These are phyloP conservation scores for Rugalucina vietnamica DNA, from an alignment of 2,888 invertebrate genomes.

Conservation along the genomic window DNA sequence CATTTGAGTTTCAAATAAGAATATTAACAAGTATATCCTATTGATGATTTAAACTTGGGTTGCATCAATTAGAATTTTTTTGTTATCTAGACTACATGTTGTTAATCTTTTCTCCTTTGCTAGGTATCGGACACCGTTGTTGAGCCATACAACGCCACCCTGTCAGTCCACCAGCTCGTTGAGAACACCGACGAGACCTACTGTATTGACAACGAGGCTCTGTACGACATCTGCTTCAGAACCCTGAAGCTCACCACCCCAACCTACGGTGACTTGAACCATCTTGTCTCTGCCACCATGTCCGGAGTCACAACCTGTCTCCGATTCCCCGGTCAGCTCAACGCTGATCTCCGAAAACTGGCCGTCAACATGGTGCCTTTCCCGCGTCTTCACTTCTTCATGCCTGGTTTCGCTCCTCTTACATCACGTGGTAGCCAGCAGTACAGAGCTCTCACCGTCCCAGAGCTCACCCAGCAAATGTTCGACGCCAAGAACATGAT, in stretches of 20 bases:
- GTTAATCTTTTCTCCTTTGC: constrained; percentile 22
- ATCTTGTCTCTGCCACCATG: constrained; percentile 88
- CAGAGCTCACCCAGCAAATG: constrained; percentile 86
- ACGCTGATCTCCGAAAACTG: constrained; percentile 78
- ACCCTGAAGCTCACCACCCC: constrained; percentile 92
- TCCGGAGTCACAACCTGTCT: constrained; percentile 90
- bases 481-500: constrained; percentile 96
- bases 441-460: constrained; percentile 75
- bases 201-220: constrained; percentile 95
- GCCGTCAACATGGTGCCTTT: constrained; percentile 85
- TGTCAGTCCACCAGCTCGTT: constrained; percentile 88
- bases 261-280: constrained; percentile 94
- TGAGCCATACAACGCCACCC: constrained; percentile 93
- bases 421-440: constrained; percentile 82
- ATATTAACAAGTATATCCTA: too few species aligned
- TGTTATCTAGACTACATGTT: not conserved
- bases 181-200: constrained; percentile 96
- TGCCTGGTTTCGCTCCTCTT: constrained; percentile 83
- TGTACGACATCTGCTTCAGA: constrained; percentile 95
- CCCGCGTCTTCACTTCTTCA: constrained; percentile 83
- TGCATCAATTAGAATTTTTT: too few species aligned
- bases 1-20: too few species aligned
- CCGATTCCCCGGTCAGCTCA: constrained; percentile 89
- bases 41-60: too few species aligned
- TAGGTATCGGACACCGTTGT: constrained; percentile 90